Evolutionary conservation across 2,797 vertebrate species (phyloP), one percentile per base, ranked within the genome.

Genomic region (Gallinago stenura): DNA sequence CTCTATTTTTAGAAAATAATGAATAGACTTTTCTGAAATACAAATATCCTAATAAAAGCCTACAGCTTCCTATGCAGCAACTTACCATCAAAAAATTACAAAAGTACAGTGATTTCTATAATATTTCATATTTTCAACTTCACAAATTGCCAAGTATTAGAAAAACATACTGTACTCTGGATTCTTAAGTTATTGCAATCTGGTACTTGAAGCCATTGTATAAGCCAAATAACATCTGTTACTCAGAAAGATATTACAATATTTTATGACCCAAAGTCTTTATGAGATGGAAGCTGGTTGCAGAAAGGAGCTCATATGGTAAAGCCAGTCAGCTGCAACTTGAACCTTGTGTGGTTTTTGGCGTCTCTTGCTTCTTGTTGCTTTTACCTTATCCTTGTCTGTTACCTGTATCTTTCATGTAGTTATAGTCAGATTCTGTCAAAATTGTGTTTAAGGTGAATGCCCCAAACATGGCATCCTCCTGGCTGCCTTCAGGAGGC

Each of bases 211-310:
- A 96, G 62, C 57, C 83, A 69, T 48, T 79, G 77, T 72, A 71
- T 83, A 95, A 94, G 91, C 75, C 81, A 96, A 96, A 97, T 87
- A 84, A 82, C 84, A 94, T 80, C 87, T 97, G 41, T 78, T 89
- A 62, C 57, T 87, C 51, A 8, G 88, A 24, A 77, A 56, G 37
- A 62, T 77, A 43, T 53, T 37, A 10, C 41, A 78, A 17, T 43
- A 20, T 78, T 90, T 81, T 61, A 58, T 28, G 39, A 39, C 56
- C n/a, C 21, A 43, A 26, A 72, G 45, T 58, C 54, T 72, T 90
- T 8, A 21, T 68, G 51, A 91, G 37, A 7, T 18, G 7, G 58
- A 70, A 83, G 33, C 71, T 90, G 43, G n/a, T 39, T 54, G 62
- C 37, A 90, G 61, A 22, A 50, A 60, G 83, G 28, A 88, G 61